Evolutionary conservation across 35 echinoderm and acorn worm genomes (phyloP).

Genomic region (Apostichopus californicus): DNA sequence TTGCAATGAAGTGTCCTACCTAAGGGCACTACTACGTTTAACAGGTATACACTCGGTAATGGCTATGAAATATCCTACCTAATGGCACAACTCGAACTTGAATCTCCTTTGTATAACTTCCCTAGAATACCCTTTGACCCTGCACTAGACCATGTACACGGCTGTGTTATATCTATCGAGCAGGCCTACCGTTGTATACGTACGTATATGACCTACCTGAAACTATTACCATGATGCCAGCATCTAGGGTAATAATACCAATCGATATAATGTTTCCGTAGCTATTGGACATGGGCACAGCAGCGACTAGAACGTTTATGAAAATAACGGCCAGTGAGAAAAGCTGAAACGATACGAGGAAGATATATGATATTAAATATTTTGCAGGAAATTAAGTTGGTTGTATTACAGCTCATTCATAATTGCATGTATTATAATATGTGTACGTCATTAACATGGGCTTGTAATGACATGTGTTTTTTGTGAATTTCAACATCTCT

Average conservation of each 20-base stretch:
- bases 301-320: background rate
- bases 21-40: no score
- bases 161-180: no score
- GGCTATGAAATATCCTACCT: no score
- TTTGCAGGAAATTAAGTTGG: background rate
- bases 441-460: background rate
- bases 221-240: background rate
- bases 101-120: background rate
- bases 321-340: conserved; percentile 37
- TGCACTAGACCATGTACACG: no score
- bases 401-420: background rate
- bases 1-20: no score
- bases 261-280: background rate
- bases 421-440: background rate
- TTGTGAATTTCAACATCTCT: no score
- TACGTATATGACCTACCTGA: background rate
- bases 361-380: background rate
- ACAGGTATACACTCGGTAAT: no score
- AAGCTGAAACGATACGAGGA: conserved; percentile 26
- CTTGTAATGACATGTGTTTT: background rate
- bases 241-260: background rate
- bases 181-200: no score
- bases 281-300: conserved; percentile 1
- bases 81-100: background rate
- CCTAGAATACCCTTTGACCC: no score